Base-by-base conservation (phyloP, 2,888 invertebrate species). In the Pachydiplax longipennis region DNA sequence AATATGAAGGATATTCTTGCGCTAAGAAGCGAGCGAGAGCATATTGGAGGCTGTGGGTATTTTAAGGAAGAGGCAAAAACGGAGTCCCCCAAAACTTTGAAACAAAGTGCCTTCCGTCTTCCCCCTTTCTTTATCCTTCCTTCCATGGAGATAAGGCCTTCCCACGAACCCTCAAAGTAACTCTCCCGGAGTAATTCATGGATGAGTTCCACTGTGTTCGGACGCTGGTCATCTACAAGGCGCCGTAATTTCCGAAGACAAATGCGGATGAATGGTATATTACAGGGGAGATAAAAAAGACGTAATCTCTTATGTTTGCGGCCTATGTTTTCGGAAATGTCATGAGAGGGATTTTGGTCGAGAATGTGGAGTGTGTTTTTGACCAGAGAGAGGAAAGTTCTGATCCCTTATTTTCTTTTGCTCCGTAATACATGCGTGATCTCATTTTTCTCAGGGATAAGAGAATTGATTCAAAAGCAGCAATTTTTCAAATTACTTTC, bases 121-220 rank as follows among this genome's bases (percentile, higher is more conserved):
- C 31, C 22, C 35, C 35, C 18, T 58, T 18, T 8, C 8, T 8
- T 31, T 73, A 25, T 13, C 73, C 13, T 73, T 25, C 25, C 22
- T 31, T 37, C 61, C 58, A 87, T 37, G 40, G 61, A 87, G 87
- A 87, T 87, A 87, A 87, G 87, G 87, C 37, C 87, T 87, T 87
- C 61, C 87, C 53, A 13, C 35, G 58, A 83, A 58, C 58, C 83
- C 87, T 87, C 87, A 58, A 53, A 58, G 87, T 87, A 61, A 87
- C 58, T 87, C 87, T 61, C 37, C 37, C 65, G 87, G 37, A n/a
- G 87, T 65, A 87, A 87, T 87, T 87, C 87, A 87, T 65, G 35
- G 61, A 31, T 31, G 83, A 25, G 58, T 48, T 40, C 82, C 61
- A 37, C 25, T 35, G n/a, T 37, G 40, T 22, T 37, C 8, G 37